phyloP scores from a whole-genome alignment of 2,888 invertebrate genomes.

The Xestobium rufovillosum region DNA sequence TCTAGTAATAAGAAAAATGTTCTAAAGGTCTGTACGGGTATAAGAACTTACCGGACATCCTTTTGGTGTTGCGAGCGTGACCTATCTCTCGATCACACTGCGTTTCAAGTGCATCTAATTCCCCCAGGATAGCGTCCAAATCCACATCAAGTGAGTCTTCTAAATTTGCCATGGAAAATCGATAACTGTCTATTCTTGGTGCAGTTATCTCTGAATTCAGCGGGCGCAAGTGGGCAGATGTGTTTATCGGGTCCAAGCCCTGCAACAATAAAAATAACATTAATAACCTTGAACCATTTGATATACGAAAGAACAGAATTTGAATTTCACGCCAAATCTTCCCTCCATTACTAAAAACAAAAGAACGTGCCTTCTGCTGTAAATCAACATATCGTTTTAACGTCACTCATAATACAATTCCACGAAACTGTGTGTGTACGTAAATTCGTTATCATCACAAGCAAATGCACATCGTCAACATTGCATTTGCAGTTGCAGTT shows the following conservation, averaged over 20 bases:
- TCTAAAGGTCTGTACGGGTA: constrained; percentile 4
- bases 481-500: too few relatives aligned
- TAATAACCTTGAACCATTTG: too few relatives aligned
- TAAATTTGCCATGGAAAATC: constrained; percentile 93
- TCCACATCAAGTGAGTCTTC: constrained; percentile 96
- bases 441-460: too few relatives aligned
- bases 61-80: constrained; percentile 39
- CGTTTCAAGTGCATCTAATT: constrained; percentile 84
- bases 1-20: background rate
- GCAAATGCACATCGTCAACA: too few relatives aligned
- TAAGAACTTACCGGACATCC: constrained; percentile 40
- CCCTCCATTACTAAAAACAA: too few relatives aligned
- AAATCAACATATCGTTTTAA: too few relatives aligned
- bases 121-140: constrained; percentile 92
- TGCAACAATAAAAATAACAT: constrained; percentile 48
- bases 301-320: too few relatives aligned
- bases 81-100: constrained; percentile 54
- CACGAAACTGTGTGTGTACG: too few relatives aligned
- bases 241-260: constrained; percentile 60
- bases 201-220: constrained; percentile 63
- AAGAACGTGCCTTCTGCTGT: too few relatives aligned
- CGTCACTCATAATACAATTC: too few relatives aligned
- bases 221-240: constrained; percentile 52
- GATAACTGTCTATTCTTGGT: constrained; percentile 81
- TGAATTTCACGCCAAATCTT: too few relatives aligned